Percentiles rank a stretch among this genome's conserved stretches.
phyloP scores from a whole-genome alignment of 23 tunicate genomes.

The Botrylloides violaceus region DNA sequence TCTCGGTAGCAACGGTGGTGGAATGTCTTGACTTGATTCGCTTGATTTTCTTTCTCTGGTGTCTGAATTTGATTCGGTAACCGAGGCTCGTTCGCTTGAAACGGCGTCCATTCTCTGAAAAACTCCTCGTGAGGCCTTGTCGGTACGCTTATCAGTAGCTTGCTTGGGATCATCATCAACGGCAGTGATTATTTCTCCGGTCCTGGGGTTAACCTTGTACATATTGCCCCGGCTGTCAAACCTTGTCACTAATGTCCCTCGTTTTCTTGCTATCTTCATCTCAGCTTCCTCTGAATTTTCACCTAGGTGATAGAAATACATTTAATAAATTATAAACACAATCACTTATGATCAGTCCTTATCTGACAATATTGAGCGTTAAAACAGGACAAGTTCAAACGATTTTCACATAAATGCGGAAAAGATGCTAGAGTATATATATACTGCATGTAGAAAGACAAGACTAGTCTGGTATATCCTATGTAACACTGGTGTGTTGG shows the following conservation, averaged over 20 bases:
- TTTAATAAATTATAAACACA: too few relatives aligned
- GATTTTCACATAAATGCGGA: too few relatives aligned
- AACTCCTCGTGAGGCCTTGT: neutral
- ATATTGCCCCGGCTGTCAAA: neutral
- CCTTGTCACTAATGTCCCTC: slow-evolving; percentile 3
- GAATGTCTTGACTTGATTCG: neutral
- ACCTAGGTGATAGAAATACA: neutral
- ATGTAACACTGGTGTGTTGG: too few relatives aligned
- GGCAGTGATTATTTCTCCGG: neutral
- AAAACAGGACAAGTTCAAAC: neutral
- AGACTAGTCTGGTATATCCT: too few relatives aligned
- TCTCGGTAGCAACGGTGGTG: slow-evolving; percentile 12
- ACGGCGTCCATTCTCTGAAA: neutral
- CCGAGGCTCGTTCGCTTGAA: neutral
- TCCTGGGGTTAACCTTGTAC: slow-evolving; percentile 5
- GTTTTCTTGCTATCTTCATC: neutral
- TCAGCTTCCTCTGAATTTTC: slow-evolving; percentile 6
- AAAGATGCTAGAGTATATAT: too few relatives aligned
- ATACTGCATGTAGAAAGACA: too few relatives aligned
- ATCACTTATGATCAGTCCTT: neutral
- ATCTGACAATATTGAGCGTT: neutral
- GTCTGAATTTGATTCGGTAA: neutral
- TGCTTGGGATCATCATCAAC: neutral
- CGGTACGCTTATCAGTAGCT: neutral
- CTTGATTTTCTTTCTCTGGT: neutral